These are phyloP conservation scores for Cyrtonyx montezumae DNA, from an alignment of 2,113 vertebrate genomes.

Conservation along the genomic window DNA sequence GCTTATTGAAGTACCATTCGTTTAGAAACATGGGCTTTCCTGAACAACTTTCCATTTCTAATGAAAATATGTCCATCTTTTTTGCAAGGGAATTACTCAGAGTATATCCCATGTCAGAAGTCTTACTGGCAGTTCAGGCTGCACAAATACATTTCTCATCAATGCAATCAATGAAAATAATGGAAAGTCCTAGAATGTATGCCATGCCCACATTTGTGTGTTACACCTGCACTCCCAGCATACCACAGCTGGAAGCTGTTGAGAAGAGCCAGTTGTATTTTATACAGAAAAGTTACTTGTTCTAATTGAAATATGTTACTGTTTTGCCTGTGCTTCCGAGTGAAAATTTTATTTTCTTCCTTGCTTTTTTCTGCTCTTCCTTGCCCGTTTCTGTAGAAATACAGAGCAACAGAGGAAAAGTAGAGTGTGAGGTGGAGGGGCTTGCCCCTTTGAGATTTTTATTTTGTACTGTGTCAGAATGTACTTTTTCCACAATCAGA, in stretches of 20 bases:
- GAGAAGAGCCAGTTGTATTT: background rate
- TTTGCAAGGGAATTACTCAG: background rate
- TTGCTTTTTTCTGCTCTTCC: background rate
- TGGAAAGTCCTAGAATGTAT: background rate
- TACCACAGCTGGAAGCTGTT: background rate
- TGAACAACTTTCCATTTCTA: background rate
- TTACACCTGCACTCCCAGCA: background rate
- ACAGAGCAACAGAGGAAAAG: background rate
- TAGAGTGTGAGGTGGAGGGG: background rate
- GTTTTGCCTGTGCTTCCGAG: background rate
- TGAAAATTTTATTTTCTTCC: background rate
- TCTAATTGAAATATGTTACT: background rate
- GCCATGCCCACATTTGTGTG: background rate
- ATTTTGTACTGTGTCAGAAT: slow-evolving; percentile 23
- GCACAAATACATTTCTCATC: slow-evolving; percentile 12
- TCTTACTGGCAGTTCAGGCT: background rate
- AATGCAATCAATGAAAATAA: background rate
- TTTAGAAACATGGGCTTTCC: background rate
- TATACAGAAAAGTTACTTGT: background rate
- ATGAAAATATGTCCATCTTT: background rate
- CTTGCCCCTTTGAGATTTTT: background rate
- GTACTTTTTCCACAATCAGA: background rate
- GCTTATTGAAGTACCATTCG: slow-evolving; percentile 8
- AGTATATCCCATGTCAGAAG: background rate
- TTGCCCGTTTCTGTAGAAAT: background rate